phyloP scores from a whole-genome alignment of 2,113 vertebrate genomes.

The Neogale vison region DNA sequence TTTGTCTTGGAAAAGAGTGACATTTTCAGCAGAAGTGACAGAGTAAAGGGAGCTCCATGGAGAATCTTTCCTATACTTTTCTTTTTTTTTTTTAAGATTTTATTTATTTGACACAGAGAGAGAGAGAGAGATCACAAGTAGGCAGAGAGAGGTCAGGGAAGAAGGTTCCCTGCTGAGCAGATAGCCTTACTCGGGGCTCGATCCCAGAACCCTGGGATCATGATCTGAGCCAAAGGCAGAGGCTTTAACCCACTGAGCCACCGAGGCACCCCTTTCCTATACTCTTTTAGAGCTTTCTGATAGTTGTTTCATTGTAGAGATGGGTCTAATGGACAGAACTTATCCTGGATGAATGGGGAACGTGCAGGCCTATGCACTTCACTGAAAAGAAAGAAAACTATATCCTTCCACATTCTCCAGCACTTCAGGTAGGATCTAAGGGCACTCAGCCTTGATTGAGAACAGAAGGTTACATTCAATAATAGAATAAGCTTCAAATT shows the following conservation, averaged over 20 bases:
- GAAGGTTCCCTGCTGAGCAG: no score
- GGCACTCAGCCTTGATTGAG: neutral
- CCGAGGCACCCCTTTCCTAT: neutral
- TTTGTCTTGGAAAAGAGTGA: conserved; percentile 1
- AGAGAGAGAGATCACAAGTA: no score
- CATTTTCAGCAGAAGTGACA: neutral
- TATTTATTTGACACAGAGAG: no score
- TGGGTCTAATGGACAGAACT: neutral
- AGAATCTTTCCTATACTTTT: neutral
- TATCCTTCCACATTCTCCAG: neutral
- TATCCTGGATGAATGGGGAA: neutral
- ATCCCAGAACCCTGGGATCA: no score
- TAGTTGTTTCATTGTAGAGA: neutral
- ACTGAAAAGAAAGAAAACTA: neutral
- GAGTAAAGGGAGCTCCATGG: neutral
- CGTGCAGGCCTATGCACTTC: neutral
- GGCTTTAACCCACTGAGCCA: no score
- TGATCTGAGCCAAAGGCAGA: no score
- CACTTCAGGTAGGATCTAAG: neutral
- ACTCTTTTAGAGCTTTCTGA: neutral
- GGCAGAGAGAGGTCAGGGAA: no score
- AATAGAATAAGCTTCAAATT: conserved; percentile 21
- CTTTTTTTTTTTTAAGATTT: no score
- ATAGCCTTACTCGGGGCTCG: no score
- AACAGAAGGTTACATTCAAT: neutral